Base-by-base conservation (phyloP, 2,888 invertebrate genomes). In the Leistus spinibarbis region DNA sequence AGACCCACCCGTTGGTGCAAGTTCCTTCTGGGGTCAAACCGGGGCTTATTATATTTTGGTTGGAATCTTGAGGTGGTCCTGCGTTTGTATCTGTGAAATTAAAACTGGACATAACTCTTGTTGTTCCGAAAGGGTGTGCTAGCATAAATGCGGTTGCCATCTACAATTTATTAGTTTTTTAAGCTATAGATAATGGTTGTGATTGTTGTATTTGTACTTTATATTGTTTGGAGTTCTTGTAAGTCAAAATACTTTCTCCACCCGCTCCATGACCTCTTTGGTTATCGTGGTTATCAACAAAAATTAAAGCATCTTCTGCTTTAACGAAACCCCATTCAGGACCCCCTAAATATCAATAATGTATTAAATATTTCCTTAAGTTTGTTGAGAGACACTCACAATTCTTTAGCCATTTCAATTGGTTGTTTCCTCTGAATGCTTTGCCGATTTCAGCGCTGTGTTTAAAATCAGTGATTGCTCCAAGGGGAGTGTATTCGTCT, bases 251-350 rank as follows among this genome's bases (percentile, higher is more conserved):
- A 65, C 84, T 81, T 3, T 87, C 88, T 65, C 88, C 88, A 3
- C 86, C 87, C 56, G 89, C 91, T 53, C 90, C 91, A 76, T 91
- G 89, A 3, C 91, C 92, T 80, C 96, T 88, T 83, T 96, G 96
- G 82, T 94, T 95, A 83, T 97, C 97, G 81, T 97, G 97, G 85
- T 97, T 97, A 82, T 96, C 96, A 69, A 96, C 90, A 82, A 96
- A 96, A 16, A 92, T 90, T 0, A 96, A 81, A 1, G 94, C 89
- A 77, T 90, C 76, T 1, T 65, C 53, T 23, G 76, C 69, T n/a
- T 88, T 86, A 0, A 92, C 80, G 27, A 93, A 87, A n/a, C 87
- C 88, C 93, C 93, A 93, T 2, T 79, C 84, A 1, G 87, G 82
- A 24, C 92, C 91, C 87, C 88, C 71, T 71, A 54, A 23, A 54